Base-by-base conservation (phyloP, 2,113 vertebrate species). In the Turnix velox region DNA sequence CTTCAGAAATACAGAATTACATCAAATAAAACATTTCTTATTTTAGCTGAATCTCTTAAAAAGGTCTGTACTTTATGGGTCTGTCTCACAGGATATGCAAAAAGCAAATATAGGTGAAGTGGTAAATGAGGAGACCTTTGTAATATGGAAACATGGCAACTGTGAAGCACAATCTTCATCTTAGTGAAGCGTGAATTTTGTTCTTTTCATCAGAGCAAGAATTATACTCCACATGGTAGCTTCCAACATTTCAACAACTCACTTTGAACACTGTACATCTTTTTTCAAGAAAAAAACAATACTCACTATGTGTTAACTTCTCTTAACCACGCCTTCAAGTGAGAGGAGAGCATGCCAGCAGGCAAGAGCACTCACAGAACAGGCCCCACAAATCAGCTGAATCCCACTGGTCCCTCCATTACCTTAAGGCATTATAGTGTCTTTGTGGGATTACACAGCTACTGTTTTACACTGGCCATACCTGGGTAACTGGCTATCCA, bases 291-390 rank as follows among this genome's bases (percentile, higher is more conserved):
- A 72, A 35, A 45, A 23, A 33, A 14, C 18, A 6, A 51, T 8
- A 31, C 18, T 28, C 23, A 67, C 8, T 76, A 24, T 77, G 8
- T 61, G 96, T 94, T 92, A 84, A 83, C 55, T 90, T 43, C 55
- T 88, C 58, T 96, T 94, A 62, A 91, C 45, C 45, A 22, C 7
- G 42, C 18, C 78, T 66, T 66, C 91, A 65, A n/a, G n/a, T n/a
- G n/a, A n/a, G n/a, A n/a, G n/a, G n/a, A n/a, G n/a, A n/a, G n/a
- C n/a, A n/a, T n/a, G n/a, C n/a, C 40, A 35, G 33, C 82, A 65
- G 13, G 42, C 1, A 2, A 72, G 37, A 63, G 20, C 3, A 14
- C 28, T 23, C 71, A 63, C 54, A 83, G 71, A 72, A 79, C 40
- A 71, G 37, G 66, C 74, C 25, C 19, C 23, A 19, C 6, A 28